Percentiles rank a stretch among this genome's conserved stretches.
Evolutionary conservation across 2,888 invertebrate genomes (phyloP).

Genomic region (Bhutanitis thaidina): DNA sequence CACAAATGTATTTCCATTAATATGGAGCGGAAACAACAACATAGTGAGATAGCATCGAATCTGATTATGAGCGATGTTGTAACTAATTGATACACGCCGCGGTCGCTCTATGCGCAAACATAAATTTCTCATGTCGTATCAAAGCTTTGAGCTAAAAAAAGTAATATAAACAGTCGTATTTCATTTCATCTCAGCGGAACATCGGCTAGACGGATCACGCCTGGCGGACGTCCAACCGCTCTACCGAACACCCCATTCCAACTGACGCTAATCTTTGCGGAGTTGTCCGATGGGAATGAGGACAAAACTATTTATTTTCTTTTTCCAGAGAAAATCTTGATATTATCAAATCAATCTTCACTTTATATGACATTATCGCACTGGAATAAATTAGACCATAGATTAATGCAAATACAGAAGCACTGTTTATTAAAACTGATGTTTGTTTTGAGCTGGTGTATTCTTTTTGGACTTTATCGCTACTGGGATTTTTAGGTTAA

Average conservation of each 20-base stretch:
- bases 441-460: too few relatives aligned
- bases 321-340: not conserved
- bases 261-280: not conserved
- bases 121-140: conserved; percentile 24
- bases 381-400: too few relatives aligned
- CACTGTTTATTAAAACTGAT: too few relatives aligned
- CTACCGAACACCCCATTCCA: conserved; percentile 1
- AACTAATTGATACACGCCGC: conserved; percentile 14
- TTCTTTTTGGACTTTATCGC: too few relatives aligned
- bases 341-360: not conserved
- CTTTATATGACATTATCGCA: too few relatives aligned
- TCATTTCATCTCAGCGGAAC: conserved; percentile 15
- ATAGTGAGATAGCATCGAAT: conserved; percentile 1
- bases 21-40: too few relatives aligned
- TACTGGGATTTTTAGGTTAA: too few relatives aligned
- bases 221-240: conserved; percentile 26
- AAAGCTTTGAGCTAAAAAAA: conserved; percentile 22
- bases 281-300: not conserved
- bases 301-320: not conserved
- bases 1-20: too few relatives aligned
- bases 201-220: conserved; percentile 24
- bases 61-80: conserved; percentile 7
- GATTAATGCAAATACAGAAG: too few relatives aligned
- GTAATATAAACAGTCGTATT: conserved; percentile 19
- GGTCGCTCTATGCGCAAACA: conserved; percentile 14